Conservation (phyloP, 2,113 vertebrate genomes). For the Holacanthus passer region DNA sequence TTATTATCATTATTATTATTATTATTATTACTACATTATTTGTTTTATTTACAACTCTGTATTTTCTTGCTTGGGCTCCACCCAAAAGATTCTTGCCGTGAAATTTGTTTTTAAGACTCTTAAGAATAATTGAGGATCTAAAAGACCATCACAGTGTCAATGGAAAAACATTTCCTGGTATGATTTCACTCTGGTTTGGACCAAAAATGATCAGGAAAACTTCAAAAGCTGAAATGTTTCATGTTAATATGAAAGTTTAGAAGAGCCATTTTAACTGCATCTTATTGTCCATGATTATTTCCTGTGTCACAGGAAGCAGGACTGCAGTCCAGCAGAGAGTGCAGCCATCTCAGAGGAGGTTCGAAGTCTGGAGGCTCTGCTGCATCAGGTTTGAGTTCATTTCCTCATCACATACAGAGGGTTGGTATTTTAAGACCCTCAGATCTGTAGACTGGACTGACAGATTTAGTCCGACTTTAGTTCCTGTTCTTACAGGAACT, state of each 20-base stretch:
- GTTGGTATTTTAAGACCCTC: no score
- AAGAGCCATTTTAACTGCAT: neutral
- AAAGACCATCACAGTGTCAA: neutral
- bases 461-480: no score
- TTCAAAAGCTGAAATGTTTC: neutral
- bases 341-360: conserved; percentile 86
- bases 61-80: no score
- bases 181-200: neutral
- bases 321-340: conserved; percentile 87
- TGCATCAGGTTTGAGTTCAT: conserved; percentile 72
- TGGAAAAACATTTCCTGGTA: no score
- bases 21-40: no score
- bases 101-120: no score
- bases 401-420: neutral
- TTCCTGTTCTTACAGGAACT: no score
- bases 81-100: no score
- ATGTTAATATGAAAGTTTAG: neutral
- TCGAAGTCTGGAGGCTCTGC: conserved; percentile 83
- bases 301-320: conserved; percentile 83
- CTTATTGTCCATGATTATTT: neutral
- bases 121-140: neutral
- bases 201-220: neutral
- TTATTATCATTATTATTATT: no score
- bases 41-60: no score
- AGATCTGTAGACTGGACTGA: no score